Base-by-base conservation (phyloP, 2,797 vertebrate genomes). In the Myotis findleyi region DNA sequence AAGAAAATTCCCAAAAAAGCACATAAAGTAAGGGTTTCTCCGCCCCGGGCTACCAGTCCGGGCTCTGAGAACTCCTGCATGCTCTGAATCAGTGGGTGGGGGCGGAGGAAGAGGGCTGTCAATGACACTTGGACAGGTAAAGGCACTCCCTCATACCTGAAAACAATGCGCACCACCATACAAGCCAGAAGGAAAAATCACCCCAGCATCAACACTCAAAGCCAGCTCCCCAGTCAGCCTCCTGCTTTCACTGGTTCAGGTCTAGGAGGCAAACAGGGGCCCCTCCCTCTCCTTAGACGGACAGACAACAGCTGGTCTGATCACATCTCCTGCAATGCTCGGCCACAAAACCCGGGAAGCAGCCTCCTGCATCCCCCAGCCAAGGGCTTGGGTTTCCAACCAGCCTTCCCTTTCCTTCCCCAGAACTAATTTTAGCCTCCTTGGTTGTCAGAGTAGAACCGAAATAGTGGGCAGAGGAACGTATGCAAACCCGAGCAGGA, bases 261-360 rank as follows among this genome's bases (percentile, higher is more conserved):
- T 69, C 87, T 89, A 97, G 96, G 95, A 97, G 82, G 97, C 98
- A 97, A 97, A 98, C 97, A 98, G 89, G 68, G 71, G 85, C 73
- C 91, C 79, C 93, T 57, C 95, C 93, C 87, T 80, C 91, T 96
- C 96, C 98, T 96, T 91, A 91, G 95, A 98, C 91, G 97, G 98
- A 98, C 98, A 98, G 97, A 97, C 98, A 98, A 97, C 98, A 99
- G 98, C 98, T 99, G 98, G 97, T 97, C 89, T 97, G 97, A 20
- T 88, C 98, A 98, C 97, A 98, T 96, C 98, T 98, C 97, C 98
- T 95, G 95, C 98, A 98, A 98, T n/a, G 96, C 96, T 97, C 79
- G 96, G 95, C 97, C 98, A 97, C 98, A 98, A 97, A 97, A 97
- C 96, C 95, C 94, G 96, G 97, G 98, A 98, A 98, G 96, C 2